Evolutionary conservation across 2,113 vertebrate genomes (phyloP), one percentile per base, ranked within the genome.

Genomic region (Cephalopholis sonnerati): DNA sequence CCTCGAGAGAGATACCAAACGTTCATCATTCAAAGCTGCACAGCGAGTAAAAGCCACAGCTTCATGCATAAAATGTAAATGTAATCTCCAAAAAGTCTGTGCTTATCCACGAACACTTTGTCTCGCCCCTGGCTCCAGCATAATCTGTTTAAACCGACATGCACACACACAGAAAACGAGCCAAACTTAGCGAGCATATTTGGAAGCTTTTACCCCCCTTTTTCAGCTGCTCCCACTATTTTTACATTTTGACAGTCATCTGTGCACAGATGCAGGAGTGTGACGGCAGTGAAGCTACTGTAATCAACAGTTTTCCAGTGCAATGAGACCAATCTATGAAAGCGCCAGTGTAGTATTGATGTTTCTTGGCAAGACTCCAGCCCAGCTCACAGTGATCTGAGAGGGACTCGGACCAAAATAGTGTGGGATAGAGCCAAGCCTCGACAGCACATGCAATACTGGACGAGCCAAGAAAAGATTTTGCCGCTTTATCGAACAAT

Each of bases 301-400:
- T 64, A 70, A 84, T 70, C 81, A 67, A 82, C 59, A 36, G 32
- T 67, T 80, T 86, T 81, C 75, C 63, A 68, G 32, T 18, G 57
- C 64, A 83, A 89, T 77, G 44, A 81, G 53, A 76, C 54, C 83
- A 74, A 87, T 84, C 86, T 73, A 82, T 84, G 69, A 77, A 24
- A 59, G 57, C 50, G 3, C n/a, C 66, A 65, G 72, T 69, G 81
- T 59, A 32, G 36, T 82, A 87, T 77, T 77, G 78, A 89, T 50
- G 59, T 53, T 27, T 73, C 68, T 46, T 89, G 89, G 87, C 88
- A 39, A 62, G 24, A n/a, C 62, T 79, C 85, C 89, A 90, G 74
- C 39, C 5, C 51, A 13, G 12, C 73, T 48, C 71, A 20, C 41
- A 50, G 67, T 27, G 39, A 87, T 74, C 74, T 59, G 80, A 83